A percentile compares a stretch with the other conserved stretches of the same genome.
Evolutionary conservation across 2,888 invertebrate genomes (phyloP).

Genomic region (Formica aserva): DNA sequence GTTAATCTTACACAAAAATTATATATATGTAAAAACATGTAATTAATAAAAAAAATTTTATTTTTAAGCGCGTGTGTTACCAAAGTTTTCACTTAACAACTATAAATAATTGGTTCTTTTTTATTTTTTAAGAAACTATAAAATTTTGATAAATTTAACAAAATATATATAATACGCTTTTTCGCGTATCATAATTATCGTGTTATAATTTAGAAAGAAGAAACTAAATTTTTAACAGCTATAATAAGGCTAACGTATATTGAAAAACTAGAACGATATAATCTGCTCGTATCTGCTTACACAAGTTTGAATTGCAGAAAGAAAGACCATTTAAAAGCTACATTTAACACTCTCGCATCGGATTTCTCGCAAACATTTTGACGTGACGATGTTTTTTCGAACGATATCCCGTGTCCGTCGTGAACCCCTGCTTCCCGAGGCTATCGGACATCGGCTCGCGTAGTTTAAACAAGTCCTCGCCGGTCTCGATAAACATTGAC

Average conservation of each 20-base stretch:
- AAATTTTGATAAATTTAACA: neutral
- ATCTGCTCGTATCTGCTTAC: conserved; percentile 30
- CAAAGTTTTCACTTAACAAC: neutral
- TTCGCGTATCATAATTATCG: neutral
- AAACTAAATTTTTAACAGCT: neutral
- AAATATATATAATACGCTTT: neutral
- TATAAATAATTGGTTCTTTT: neutral
- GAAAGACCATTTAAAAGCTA: conserved; percentile 12
- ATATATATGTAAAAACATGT: neutral
- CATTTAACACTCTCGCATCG: conserved; percentile 18
- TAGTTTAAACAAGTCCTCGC: conserved; percentile 69
- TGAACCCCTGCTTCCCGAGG: conserved; percentile 17
- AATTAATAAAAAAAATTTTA: neutral
- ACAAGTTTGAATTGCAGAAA: conserved; percentile 36
- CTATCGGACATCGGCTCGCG: conserved; percentile 63
- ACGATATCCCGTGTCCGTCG: conserved; percentile 45
- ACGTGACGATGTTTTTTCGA: conserved; percentile 49
- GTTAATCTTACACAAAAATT: no score
- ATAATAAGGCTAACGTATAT: conserved; percentile 3
- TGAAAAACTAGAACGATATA: neutral
- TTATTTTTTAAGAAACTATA: neutral
- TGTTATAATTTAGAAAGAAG: neutral
- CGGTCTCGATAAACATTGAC: conserved; percentile 70
- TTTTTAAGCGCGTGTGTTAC: neutral
- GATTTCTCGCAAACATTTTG: conserved; percentile 33